A percentile compares a stretch with the other conserved stretches of the same genome.
Conservation (phyloP, 2,888 invertebrate genomes). For the Cyclophora punctaria region DNA sequence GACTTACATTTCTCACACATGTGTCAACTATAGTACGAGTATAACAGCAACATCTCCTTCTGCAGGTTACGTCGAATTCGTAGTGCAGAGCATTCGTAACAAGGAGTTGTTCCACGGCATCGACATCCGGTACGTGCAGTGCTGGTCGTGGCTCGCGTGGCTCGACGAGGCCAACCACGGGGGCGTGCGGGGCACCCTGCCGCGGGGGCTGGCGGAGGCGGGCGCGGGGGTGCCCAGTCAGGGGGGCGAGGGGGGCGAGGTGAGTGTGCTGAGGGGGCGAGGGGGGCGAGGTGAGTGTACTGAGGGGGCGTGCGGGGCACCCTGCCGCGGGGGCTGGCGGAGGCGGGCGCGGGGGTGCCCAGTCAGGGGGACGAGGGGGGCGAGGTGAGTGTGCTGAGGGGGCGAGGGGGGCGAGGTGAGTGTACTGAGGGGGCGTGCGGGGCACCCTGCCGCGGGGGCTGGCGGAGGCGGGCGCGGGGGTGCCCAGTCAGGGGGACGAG, state of each 20-base stretch:
- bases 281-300: conserved; percentile 32
- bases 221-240: background rate
- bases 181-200: conserved; percentile 62
- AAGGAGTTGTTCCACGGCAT: conserved; percentile 96
- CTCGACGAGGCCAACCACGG: conserved; percentile 87
- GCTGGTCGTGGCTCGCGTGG: conserved; percentile 96
- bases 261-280: conserved; percentile 15
- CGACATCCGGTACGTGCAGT: conserved; percentile 87
- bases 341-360: too few relatives aligned
- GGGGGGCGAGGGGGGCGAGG: conserved; percentile 23
- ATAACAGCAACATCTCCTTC: too few relatives aligned
- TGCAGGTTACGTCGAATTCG: conserved; percentile 87
- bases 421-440: conserved; percentile 73
- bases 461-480: background rate
- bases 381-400: too few relatives aligned
- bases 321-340: too few relatives aligned
- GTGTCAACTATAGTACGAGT: too few relatives aligned
- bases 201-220: background rate
- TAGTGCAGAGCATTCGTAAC: conserved; percentile 89
- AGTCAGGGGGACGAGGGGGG: too few relatives aligned
- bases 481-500: background rate
- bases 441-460: background rate
- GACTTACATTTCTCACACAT: too few relatives aligned
- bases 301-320: too few relatives aligned
- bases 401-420: conserved; percentile 22